Evolutionary conservation across 2,797 vertebrate genomes (phyloP).

Genomic region (Paramormyrops hopkinsi): DNA sequence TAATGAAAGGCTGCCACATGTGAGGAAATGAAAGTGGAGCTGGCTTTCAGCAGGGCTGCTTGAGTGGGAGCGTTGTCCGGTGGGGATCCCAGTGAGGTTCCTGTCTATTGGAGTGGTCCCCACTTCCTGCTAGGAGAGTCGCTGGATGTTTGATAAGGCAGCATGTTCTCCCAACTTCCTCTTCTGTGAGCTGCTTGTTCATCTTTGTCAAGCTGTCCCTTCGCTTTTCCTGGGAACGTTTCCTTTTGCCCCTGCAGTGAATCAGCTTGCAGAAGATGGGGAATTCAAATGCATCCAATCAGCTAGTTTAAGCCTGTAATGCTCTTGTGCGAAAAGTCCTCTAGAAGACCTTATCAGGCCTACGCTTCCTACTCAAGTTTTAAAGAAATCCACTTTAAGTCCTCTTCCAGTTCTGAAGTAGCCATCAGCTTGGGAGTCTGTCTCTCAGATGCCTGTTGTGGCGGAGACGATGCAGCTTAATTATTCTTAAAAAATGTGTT

Average conservation of each 20-base stretch:
- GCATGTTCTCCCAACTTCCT: conserved; percentile 40
- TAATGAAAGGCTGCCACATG: not conserved
- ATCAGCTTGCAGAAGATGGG: not conserved
- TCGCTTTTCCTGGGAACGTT: not conserved
- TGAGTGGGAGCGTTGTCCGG: not conserved
- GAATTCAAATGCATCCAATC: conserved; percentile 13
- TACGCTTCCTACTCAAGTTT: conserved; percentile 9
- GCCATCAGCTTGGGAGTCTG: not conserved
- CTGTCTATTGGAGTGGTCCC: not conserved
- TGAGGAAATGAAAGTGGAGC: not conserved
- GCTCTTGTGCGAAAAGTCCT: not conserved
- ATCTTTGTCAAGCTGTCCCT: not conserved
- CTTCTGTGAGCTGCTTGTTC: conserved; percentile 16
- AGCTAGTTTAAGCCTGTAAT: conserved; percentile 1
- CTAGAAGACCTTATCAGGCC: not conserved
- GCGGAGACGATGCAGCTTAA: not conserved
- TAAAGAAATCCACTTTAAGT: not conserved
- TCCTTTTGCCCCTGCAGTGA: not conserved
- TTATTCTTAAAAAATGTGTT: conserved; percentile 7
- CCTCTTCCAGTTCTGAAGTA: not conserved
- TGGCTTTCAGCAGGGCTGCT: not conserved
- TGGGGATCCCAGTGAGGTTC: not conserved
- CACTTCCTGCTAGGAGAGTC: not conserved
- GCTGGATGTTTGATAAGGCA: conserved; percentile 26
- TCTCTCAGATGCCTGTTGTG: not conserved